Evolutionary conservation across 2,113 vertebrate genomes (phyloP).

Genomic region (Notiomystis cincta): DNA sequence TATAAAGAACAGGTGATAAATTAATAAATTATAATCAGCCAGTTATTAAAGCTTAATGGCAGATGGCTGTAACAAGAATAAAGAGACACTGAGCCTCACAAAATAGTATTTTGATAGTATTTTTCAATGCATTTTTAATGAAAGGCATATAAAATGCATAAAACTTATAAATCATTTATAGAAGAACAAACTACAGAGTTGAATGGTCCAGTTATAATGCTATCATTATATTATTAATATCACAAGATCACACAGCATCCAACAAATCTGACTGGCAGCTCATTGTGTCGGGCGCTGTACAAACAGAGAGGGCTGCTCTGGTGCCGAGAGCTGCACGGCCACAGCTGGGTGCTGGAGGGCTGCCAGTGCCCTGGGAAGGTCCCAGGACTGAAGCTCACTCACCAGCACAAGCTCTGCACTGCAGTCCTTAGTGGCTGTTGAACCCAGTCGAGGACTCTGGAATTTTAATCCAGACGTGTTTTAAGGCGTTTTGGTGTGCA

Average conservation of each 20-base stretch:
- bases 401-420: neutral
- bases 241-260: neutral
- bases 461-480: neutral
- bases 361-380: neutral
- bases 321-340: rapidly evolving
- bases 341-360: neutral
- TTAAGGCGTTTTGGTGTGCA: neutral
- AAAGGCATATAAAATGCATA: conserved; percentile 63
- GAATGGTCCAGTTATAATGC: conserved; percentile 57
- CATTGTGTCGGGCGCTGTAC: neutral
- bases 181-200: conserved; percentile 40
- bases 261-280: neutral
- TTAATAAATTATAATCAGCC: conserved; percentile 69
- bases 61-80: conserved; percentile 51
- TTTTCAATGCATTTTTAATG: conserved; percentile 66
- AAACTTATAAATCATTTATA: conserved; percentile 63
- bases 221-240: conserved; percentile 58
- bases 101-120: conserved; percentile 61
- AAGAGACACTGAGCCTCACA: conserved; percentile 6
- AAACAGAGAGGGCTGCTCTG: neutral
- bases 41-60: conserved; percentile 59
- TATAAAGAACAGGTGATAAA: conserved; percentile 68
- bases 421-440: neutral
- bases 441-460: neutral
- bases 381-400: neutral